phyloP scores from a whole-genome alignment of 2,888 invertebrate species.

The Erebia ligea region DNA sequence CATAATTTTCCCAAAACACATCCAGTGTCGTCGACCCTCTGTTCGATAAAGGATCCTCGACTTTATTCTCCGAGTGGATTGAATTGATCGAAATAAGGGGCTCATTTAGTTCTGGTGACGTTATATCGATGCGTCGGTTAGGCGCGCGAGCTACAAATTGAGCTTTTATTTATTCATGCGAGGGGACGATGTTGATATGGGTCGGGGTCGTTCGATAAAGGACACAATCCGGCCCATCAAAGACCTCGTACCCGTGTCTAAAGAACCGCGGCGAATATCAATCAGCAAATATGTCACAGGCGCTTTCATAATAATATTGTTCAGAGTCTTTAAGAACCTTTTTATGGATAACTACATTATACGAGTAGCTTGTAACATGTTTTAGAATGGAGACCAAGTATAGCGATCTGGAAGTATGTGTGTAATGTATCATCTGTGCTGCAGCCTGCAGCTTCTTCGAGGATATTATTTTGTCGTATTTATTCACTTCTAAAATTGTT shows the following conservation, averaged over 20 bases:
- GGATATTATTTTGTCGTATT: not conserved
- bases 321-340: conserved; percentile 23
- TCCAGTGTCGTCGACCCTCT: conserved; percentile 42
- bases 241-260: conserved; percentile 59
- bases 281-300: conserved; percentile 45
- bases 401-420: not conserved
- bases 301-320: conserved; percentile 33
- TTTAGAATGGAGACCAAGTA: not conserved
- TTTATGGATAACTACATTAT: conserved; percentile 30
- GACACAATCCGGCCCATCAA: conserved; percentile 66
- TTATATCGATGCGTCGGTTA: conserved; percentile 67
- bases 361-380: not conserved
- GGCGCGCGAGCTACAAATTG: conserved; percentile 77
- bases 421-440: not conserved
- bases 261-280: conserved; percentile 55
- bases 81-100: conserved; percentile 35
- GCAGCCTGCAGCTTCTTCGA: not conserved
- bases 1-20: conserved; percentile 55
- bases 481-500: not conserved
- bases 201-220: conserved; percentile 76
- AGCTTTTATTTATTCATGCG: conserved; percentile 81
- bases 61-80: conserved; percentile 43
- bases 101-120: conserved; percentile 42
- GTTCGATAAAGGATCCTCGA: conserved; percentile 35
- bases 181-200: conserved; percentile 76